Evolutionary conservation across 2,888 invertebrate species (phyloP).

Genomic region (Ametastegia equiseti): DNA sequence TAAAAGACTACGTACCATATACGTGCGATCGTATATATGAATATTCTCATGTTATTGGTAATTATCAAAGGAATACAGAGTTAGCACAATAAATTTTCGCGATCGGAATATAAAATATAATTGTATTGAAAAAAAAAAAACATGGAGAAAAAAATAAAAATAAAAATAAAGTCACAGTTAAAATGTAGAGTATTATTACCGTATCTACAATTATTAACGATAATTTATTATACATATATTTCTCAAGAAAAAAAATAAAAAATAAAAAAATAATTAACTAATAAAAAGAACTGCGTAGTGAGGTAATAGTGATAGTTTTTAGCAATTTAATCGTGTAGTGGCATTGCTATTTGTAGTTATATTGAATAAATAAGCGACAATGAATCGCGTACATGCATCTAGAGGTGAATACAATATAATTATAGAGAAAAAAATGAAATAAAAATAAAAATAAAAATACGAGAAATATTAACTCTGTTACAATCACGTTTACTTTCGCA

Average conservation of each 20-base stretch:
- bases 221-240: background rate
- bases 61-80: background rate
- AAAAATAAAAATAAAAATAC: no score
- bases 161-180: background rate
- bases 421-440: no score
- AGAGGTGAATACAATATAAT: background rate
- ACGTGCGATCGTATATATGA: background rate
- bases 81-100: background rate
- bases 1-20: background rate
- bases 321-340: background rate
- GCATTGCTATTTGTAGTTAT: background rate
- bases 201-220: conserved; percentile 1
- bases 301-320: background rate
- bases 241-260: no score
- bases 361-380: background rate
- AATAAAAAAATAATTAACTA: no score
- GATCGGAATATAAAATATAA: no score
- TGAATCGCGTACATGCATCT: background rate
- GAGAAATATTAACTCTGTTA: no score
- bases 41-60: no score
- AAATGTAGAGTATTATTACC: conserved; percentile 8
- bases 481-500: background rate
- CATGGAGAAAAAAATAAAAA: background rate
- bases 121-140: background rate
- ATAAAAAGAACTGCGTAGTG: background rate